Evolutionary conservation across 2,113 vertebrate genomes (phyloP).

Genomic region (Cnemophilus loriae): DNA sequence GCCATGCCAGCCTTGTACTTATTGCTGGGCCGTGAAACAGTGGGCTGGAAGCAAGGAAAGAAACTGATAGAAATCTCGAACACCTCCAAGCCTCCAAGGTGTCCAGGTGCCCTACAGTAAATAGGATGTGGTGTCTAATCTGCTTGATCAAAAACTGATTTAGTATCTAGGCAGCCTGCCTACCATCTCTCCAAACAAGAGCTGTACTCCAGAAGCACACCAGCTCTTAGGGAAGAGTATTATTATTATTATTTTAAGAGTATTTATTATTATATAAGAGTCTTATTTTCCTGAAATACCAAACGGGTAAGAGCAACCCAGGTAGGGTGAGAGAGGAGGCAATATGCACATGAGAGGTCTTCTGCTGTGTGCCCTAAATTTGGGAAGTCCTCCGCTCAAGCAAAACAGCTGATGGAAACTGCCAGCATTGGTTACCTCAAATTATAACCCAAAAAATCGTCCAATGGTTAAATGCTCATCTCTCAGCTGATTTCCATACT

Average conservation of each 20-base stretch:
- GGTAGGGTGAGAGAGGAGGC: not conserved
- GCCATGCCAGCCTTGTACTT: not conserved
- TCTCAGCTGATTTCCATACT: not conserved
- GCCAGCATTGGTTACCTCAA: not conserved
- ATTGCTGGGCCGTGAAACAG: accelerated
- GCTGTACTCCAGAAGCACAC: not conserved
- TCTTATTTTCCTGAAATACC: not conserved
- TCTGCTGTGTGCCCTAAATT: not conserved
- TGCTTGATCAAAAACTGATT: not conserved
- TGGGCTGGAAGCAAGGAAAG: not conserved
- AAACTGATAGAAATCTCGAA: not conserved
- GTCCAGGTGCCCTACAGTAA: not conserved
- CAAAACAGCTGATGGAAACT: not conserved
- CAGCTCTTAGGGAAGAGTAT: not conserved
- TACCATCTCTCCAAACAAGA: not conserved
- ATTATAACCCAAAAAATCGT: not conserved
- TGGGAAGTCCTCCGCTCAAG: not conserved
- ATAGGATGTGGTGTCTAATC: not conserved
- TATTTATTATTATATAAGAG: no score
- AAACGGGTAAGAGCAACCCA: not conserved
- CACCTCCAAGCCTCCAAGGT: not conserved
- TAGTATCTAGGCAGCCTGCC: not conserved
- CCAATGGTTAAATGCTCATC: not conserved
- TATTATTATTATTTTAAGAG: no score
- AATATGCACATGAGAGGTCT: not conserved